Base-by-base conservation (phyloP, 2,888 invertebrate species). In the Apotomis turbidana region DNA sequence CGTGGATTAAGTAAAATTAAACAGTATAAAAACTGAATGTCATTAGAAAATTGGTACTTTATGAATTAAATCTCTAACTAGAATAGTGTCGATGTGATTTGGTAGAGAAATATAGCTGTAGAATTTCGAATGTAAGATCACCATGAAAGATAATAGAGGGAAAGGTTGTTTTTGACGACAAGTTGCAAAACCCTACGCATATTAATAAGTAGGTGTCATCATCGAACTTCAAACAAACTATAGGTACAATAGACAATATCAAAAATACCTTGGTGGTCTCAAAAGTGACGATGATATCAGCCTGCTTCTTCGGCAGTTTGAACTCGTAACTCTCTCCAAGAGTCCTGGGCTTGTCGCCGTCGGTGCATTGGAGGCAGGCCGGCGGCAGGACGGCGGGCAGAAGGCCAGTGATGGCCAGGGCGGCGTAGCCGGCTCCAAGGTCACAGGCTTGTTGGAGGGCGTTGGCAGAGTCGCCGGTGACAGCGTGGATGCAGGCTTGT, bases 241-340 rank as follows among this genome's bases (percentile, higher is more conserved):
- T 27, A 27, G 27, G 27, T 27, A 27, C 2, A 27, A 27, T 27
- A 27, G 6, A 69, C 3, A 9, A 1, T 36, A 27, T 54, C 10
- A 38, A 63, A 64, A 6, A 84, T 46, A 90, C 92, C 78, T 91
- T 80, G 0, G 94, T 90, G 10, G 88, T 87, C 79, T 98, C 98
- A 9, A 98, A 95, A 0, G 96, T 94, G 70, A 98, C 93, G 0
- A 98, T 91, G 71, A 98, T 93, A 82, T 98, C 98, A 1, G 97
- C 98, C 75, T 97, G 95, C 75, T 96, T 96, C 75, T 94, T 94
- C 0, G 97, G 97, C 41, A 95, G 83, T 79, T 95, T 96, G 0
- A 96, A 91, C 67, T 94, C 94, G 84, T 96, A 96, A 15, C 86
- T 90, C 12, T 96, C 96, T 0, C 95, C 96, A 0, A 96, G 77